Evolutionary conservation across 2,888 invertebrate genomes (phyloP).

Genomic region (Trissonchulus sp.): DNA sequence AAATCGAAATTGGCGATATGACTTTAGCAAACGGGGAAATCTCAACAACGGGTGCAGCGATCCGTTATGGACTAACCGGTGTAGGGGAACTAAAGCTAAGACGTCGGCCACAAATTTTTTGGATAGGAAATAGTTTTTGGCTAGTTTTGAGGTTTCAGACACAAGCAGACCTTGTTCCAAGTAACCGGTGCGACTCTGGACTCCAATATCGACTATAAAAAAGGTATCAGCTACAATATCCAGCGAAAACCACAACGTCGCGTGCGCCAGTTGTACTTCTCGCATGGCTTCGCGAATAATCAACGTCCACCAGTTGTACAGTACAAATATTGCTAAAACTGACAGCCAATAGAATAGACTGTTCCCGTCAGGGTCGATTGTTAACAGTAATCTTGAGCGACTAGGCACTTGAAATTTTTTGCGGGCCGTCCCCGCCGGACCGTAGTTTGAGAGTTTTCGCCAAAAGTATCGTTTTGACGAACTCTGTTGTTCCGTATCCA

Average conservation of each 20-base stretch:
- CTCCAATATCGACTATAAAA: slow-evolving; percentile 77
- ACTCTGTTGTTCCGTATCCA: slow-evolving; percentile 54
- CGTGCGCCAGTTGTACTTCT: slow-evolving; percentile 65
- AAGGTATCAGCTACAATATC: slow-evolving; percentile 79
- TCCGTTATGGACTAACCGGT: slow-evolving; percentile 74
- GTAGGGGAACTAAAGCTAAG: slow-evolving; percentile 72
- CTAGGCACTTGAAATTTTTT: neutral
- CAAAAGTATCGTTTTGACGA: slow-evolving; percentile 75
- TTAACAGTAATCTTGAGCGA: neutral
- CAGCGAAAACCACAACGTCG: slow-evolving; percentile 65
- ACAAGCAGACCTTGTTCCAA: slow-evolving; percentile 90
- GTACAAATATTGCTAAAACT: slow-evolving; percentile 75
- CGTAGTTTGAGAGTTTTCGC: neutral
- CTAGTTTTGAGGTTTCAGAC: slow-evolving; percentile 80
- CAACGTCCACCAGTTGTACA: slow-evolving; percentile 90
- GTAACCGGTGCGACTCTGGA: slow-evolving; percentile 88
- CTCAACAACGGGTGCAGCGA: slow-evolving; percentile 78
- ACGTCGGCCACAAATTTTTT: slow-evolving; percentile 77
- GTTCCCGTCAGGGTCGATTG: slow-evolving; percentile 64
- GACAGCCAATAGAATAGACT: slow-evolving; percentile 93
- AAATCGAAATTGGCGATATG: slow-evolving; percentile 58
- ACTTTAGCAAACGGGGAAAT: slow-evolving; percentile 50
- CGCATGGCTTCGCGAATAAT: slow-evolving; percentile 91
- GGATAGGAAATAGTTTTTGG: slow-evolving; percentile 77
- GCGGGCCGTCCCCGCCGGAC: neutral